Evolutionary conservation across 2,113 vertebrate genomes (phyloP), one percentile per base, ranked within the genome.

Genomic region (Pomatorhinus ruficollis): DNA sequence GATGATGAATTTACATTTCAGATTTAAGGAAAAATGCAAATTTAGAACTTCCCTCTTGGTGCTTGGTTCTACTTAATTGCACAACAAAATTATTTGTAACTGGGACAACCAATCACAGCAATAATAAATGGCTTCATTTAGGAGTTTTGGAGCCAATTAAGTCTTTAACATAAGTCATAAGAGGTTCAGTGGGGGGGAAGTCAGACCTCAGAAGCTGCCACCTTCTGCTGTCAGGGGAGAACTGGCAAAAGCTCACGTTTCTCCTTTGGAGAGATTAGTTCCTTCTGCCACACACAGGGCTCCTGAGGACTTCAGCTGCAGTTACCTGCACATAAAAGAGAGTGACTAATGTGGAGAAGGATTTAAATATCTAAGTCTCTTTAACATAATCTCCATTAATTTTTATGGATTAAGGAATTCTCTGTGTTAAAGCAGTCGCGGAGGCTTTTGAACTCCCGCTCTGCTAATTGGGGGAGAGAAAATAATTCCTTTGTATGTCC

Each of bases 361-460:
- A 95, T 94, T 95, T 94, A 95, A 96, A 95, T 90, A 87, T 90
- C 95, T 93, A 93, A 96, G 84, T 95, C 72, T 95, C 75, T 92
- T 91, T 89, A 95, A 93, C 66, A 33, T 93, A 96, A 96, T 95
- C 93, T 63, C 79, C 53, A 49, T 90, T 93, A 83, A 82, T 95
- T 95, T 95, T 95, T 95, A 88, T 78, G 91, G 83, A 92, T 96
- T 97, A 96, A 96, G 76, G 79, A 93, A 83, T 96, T 96, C 80
- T 92, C 42, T 3, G 83, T 60, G 65, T 89, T 94, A 83, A 95
- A 87, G 65, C 70, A 72, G 23, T 65, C 0, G 0, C 20, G 1
- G 86, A 89, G 28, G 79, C 76, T 94, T 96, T 97, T 95, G 91
- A 95, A 95, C 93, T 95, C 66, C 63, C 2, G 15, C 27, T 94